These are phyloP conservation scores for Progne subis DNA, from an alignment of 2,113 vertebrate genomes.

Conservation along the genomic window DNA sequence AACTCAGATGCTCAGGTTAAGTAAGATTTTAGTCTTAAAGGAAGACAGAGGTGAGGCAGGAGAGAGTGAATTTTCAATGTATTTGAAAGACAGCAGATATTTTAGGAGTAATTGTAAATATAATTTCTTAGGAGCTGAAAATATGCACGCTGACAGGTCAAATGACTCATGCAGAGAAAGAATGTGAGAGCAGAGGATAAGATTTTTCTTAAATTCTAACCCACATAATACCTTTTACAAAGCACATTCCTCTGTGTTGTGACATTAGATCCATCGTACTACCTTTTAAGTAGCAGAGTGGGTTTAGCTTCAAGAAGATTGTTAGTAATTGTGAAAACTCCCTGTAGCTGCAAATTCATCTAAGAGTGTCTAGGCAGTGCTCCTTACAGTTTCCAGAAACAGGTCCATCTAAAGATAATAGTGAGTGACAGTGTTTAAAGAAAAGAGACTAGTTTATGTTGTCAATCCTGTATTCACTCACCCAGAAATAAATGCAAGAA, in stretches of 20 bases:
- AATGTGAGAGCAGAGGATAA: not conserved
- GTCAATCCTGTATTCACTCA: not conserved
- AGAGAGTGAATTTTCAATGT: not conserved
- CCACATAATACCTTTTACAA: rapidly evolving
- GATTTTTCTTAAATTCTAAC: not conserved
- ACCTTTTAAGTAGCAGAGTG: rapidly evolving
- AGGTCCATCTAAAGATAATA: not conserved
- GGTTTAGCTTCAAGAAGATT: not conserved
- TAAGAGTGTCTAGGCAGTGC: not conserved
- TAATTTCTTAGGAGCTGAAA: not conserved
- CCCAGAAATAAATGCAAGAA: not conserved
- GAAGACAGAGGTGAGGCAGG: not conserved
- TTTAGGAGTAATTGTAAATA: not conserved
- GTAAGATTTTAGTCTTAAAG: not conserved
- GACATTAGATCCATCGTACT: not conserved
- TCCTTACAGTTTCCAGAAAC: not conserved
- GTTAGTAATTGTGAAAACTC: not conserved
- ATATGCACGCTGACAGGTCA: not conserved
- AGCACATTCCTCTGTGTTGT: not conserved
- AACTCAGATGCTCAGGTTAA: not conserved
- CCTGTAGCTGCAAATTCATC: not conserved
- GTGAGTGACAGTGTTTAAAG: not conserved
- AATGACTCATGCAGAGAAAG: not conserved
- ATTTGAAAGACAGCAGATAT: not conserved
- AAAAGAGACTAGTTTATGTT: not conserved